These are phyloP conservation scores for Podotricha telesiphe DNA, from an alignment of 2,888 invertebrate species.

Conservation along the genomic window DNA sequence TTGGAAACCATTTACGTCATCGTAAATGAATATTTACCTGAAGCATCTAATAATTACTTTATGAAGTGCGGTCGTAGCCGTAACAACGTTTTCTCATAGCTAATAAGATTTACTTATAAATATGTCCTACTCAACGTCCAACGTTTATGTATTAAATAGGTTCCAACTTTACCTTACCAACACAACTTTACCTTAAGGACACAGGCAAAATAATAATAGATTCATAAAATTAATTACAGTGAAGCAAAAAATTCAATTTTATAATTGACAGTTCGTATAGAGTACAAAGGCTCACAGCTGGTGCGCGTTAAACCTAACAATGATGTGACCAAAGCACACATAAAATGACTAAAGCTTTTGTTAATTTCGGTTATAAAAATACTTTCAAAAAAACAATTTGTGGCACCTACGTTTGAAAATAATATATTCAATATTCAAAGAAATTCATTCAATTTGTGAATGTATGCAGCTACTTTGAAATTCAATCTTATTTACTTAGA, in stretches of 20 bases:
- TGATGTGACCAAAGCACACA: too few relatives aligned
- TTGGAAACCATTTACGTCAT: slow-evolving; percentile 17
- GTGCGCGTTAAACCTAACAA: too few relatives aligned
- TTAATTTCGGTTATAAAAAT: too few relatives aligned
- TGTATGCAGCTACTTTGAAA: too few relatives aligned
- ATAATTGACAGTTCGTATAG: too few relatives aligned
- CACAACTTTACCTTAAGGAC: not conserved
- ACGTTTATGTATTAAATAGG: not conserved
- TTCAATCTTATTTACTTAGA: too few relatives aligned
- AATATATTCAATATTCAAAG: too few relatives aligned
- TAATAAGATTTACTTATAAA: slow-evolving; percentile 32
- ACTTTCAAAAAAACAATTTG: too few relatives aligned
- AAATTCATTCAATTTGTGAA: too few relatives aligned
- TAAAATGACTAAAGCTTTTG: too few relatives aligned
- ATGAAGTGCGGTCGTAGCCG: slow-evolving; percentile 19
- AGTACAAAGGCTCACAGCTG: too few relatives aligned
- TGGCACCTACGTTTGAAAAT: too few relatives aligned
- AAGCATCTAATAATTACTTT: slow-evolving; percentile 29
- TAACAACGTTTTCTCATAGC: slow-evolving; percentile 24
- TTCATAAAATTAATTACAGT: not conserved
- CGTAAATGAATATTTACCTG: slow-evolving; percentile 19
- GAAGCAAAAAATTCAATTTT: not conserved
- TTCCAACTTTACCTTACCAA: not conserved
- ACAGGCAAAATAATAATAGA: not conserved
- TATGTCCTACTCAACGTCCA: slow-evolving; percentile 3